These are phyloP conservation scores for Anneissia japonica DNA, from an alignment of 35 echinoderm and acorn worm species.

Conservation along the genomic window DNA sequence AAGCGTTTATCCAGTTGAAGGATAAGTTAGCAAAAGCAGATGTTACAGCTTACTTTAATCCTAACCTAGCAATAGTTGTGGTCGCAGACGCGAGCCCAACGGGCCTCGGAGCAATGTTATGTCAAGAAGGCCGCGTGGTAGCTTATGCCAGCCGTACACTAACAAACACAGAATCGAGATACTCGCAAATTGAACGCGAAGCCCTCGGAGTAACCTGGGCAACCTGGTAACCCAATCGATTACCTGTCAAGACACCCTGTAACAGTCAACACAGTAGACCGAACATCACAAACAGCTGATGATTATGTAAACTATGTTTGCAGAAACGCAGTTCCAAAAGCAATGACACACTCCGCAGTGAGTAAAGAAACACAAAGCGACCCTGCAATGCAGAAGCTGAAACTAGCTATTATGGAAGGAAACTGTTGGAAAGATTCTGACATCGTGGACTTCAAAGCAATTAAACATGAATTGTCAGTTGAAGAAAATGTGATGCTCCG, in stretches of 20 bases:
- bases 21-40: slow-evolving; percentile 1
- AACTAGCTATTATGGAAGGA: background rate
- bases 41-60: no score
- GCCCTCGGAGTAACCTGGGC: no score
- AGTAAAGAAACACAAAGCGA: no score
- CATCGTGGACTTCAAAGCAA: background rate
- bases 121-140: background rate
- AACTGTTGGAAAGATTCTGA: background rate
- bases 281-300: no score
- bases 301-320: no score
- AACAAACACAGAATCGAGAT: slow-evolving; percentile 15
- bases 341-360: no score
- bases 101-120: slow-evolving; percentile 19
- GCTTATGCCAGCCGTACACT: slow-evolving; percentile 7
- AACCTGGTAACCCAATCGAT: no score
- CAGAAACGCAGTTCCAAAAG: no score
- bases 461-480: background rate
- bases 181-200: slow-evolving; percentile 60
- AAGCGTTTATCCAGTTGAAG: slow-evolving; percentile 47
- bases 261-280: no score
- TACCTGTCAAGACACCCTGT: no score
- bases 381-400: background rate
- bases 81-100: slow-evolving; percentile 32
- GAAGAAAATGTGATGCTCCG: background rate
- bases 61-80: no score